Evolutionary conservation across 2,888 invertebrate genomes (phyloP).

Genomic region (Scaptomyza polygonia): DNA sequence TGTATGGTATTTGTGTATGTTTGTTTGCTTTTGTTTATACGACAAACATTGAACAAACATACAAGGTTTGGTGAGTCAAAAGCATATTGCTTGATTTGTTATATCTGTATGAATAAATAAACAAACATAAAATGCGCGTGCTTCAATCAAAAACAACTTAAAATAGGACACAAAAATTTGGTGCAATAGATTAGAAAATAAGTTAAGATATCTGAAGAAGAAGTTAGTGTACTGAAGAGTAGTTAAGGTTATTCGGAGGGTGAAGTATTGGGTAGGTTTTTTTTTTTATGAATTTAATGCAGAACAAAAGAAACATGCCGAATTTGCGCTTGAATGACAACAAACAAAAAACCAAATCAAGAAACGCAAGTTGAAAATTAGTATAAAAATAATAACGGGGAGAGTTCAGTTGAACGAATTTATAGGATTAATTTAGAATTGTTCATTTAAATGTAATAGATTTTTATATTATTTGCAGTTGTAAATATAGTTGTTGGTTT

Average conservation of each 20-base stretch:
- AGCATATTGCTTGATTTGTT: constrained; percentile 24
- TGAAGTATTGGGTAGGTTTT: neutral
- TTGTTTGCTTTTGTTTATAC: constrained; percentile 27
- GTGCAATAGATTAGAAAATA: constrained; percentile 29
- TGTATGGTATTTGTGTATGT: constrained; percentile 18
- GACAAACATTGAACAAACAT: constrained; percentile 46
- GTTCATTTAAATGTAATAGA: constrained; percentile 2
- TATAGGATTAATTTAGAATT: constrained; percentile 42
- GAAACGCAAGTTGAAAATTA: constrained; percentile 30
- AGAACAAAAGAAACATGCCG: constrained; percentile 25
- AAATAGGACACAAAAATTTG: constrained; percentile 21
- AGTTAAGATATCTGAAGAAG: constrained; percentile 11
- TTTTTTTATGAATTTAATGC: constrained; percentile 10
- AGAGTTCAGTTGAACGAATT: constrained; percentile 28
- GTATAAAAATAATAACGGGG: neutral
- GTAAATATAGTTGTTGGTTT: constrained; percentile 18
- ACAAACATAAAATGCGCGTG: constrained; percentile 51
- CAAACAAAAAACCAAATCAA: constrained; percentile 27
- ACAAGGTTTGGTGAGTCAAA: constrained; percentile 36
- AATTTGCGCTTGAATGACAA: constrained; percentile 31
- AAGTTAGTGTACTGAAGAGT: constrained; percentile 11
- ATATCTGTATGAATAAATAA: constrained; percentile 24
- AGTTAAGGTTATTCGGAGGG: constrained; percentile 1
- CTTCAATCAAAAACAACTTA: constrained; percentile 41
- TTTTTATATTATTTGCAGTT: constrained; percentile 32